Conservation (phyloP, 1,140 invertebrate genomes). For the Oncopeltus fasciatus region DNA sequence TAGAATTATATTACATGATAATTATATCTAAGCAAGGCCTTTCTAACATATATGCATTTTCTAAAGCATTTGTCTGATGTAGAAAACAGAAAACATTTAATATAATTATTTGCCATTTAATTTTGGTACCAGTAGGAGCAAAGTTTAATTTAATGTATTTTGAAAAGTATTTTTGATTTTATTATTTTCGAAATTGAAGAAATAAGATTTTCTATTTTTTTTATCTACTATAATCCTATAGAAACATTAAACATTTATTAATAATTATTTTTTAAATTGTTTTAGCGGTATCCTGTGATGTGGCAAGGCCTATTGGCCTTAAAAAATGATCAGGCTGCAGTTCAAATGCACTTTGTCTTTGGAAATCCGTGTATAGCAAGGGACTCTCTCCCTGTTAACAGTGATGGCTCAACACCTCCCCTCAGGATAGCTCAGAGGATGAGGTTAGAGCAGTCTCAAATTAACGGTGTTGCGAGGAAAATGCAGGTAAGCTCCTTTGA, state of each 20-base stretch:
- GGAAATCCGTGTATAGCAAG: slow-evolving; percentile 77
- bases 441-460: slow-evolving; percentile 83
- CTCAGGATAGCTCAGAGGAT: slow-evolving; percentile 89
- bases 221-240: too few relatives aligned
- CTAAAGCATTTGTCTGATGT: too few relatives aligned
- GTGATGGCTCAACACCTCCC: slow-evolving; percentile 64
- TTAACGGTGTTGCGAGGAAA: slow-evolving; percentile 87
- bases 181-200: neutral
- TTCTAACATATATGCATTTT: too few relatives aligned
- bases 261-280: slow-evolving; percentile 17
- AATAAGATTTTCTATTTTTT: neutral
- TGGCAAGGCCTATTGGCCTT: slow-evolving; percentile 90
- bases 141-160: neutral
- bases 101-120: too few relatives aligned
- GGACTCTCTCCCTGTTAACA: slow-evolving; percentile 62
- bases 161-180: neutral
- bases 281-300: slow-evolving; percentile 78
- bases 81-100: too few relatives aligned
- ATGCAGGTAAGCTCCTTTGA: slow-evolving; percentile 94
- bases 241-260: too few relatives aligned
- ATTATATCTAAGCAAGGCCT: too few relatives aligned
- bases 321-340: slow-evolving; percentile 90
- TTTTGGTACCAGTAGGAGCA: too few relatives aligned
- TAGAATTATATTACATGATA: too few relatives aligned
- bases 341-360: slow-evolving; percentile 96